Percentiles rank a stretch among this genome's conserved stretches.
Evolutionary conservation across 2,797 vertebrate species (phyloP).

Genomic region (Eleutherodactylus coqui): DNA sequence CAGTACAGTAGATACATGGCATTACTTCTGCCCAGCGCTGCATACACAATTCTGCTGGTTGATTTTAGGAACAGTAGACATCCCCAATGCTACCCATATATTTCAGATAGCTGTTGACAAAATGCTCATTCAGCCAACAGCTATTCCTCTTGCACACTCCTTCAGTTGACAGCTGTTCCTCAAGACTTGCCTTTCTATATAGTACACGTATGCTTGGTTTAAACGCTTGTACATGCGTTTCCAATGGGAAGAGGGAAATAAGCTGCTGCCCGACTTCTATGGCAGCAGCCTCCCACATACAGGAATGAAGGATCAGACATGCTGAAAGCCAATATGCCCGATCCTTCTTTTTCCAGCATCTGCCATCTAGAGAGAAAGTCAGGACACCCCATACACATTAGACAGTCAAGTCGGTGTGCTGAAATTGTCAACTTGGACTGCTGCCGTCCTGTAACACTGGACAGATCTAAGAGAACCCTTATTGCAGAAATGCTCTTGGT

Average conservation of each 20-base stretch:
- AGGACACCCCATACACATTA: no score
- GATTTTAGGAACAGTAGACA: no score
- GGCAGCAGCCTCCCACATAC: no score
- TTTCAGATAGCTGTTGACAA: background rate
- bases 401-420: no score
- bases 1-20: background rate
- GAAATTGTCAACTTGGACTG: no score
- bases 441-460: no score
- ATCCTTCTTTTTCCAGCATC: no score
- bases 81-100: background rate
- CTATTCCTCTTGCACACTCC: background rate
- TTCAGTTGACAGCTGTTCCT: background rate
- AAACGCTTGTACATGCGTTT: background rate
- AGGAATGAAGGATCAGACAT: no score
- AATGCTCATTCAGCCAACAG: background rate
- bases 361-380: no score
- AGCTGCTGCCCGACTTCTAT: no score
- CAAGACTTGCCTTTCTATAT: no score
- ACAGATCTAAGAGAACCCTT: background rate
- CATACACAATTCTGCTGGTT: background rate
- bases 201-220: background rate
- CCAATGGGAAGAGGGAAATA: background rate
- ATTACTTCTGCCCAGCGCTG: background rate
- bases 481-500: background rate
- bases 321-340: no score